Conservation (phyloP, 1,140 invertebrate genomes). For the Hylaeus volcanicus region DNA sequence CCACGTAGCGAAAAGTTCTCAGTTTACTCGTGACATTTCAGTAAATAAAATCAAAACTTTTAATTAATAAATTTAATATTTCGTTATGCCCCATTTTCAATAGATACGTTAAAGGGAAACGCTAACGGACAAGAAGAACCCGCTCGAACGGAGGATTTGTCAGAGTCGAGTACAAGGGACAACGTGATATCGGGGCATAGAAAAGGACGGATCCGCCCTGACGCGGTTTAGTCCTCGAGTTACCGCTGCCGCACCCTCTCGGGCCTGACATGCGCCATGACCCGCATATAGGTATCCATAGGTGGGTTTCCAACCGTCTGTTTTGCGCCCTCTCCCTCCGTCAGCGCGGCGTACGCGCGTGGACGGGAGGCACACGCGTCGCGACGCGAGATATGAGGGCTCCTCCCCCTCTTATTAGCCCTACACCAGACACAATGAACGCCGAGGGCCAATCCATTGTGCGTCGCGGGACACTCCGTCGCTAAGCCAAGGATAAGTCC, state of each 20-base stretch:
- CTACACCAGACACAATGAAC: not conserved
- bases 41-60: no score
- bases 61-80: no score
- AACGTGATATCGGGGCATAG: slow-evolving; percentile 44
- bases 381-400: not conserved
- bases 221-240: slow-evolving; percentile 53
- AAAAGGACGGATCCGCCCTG: slow-evolving; percentile 58
- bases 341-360: slow-evolving; percentile 1
- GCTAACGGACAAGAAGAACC: not conserved
- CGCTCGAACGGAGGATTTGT: not conserved
- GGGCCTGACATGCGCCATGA: slow-evolving; percentile 75
- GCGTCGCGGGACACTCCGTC: not conserved
- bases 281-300: slow-evolving; percentile 64
- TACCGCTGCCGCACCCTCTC: slow-evolving; percentile 71
- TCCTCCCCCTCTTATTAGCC: slow-evolving; percentile 5
- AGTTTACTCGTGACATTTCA: no score
- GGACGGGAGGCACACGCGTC: slow-evolving; percentile 13
- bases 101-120: not conserved
- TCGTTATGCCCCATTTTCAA: no score
- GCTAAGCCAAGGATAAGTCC: slow-evolving; percentile 13
- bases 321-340: slow-evolving; percentile 2
- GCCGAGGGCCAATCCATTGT: not conserved
- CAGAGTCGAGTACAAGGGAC: slow-evolving; percentile 31
- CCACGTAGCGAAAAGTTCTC: no score
- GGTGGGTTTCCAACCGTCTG: slow-evolving; percentile 23